Percentiles rank a stretch among this genome's conserved stretches.
Evolutionary conservation across 2,888 invertebrate genomes (phyloP).

Genomic region (Drosophila dives): DNA sequence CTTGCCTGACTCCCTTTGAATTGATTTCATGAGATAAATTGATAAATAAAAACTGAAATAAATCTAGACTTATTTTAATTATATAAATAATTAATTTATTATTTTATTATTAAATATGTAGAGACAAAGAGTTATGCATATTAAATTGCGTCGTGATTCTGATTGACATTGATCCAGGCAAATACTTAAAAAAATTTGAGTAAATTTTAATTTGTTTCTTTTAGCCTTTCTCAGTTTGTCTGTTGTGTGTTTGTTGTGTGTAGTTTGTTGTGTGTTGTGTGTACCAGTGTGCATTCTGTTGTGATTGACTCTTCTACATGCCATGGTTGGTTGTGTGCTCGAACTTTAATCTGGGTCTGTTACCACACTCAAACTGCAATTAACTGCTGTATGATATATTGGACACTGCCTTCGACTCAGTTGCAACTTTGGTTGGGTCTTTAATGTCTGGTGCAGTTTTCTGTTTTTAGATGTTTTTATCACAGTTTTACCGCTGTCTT

Average conservation of each 20-base stretch:
- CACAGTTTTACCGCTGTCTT: constrained; percentile 49
- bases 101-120: neutral
- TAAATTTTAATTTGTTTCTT: neutral
- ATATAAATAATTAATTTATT: neutral
- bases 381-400: constrained; percentile 56
- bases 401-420: constrained; percentile 25
- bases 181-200: neutral
- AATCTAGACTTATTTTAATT: no score
- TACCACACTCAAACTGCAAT: constrained; percentile 56
- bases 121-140: no score
- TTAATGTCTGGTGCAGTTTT: constrained; percentile 20
- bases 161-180: neutral
- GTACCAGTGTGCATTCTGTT: constrained; percentile 39
- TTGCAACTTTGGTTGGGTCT: neutral
- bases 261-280: neutral
- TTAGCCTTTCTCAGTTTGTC: neutral
- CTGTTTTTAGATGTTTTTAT: constrained; percentile 43
- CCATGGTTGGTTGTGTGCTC: constrained; percentile 19
- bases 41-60: neutral
- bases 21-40: neutral
- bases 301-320: constrained; percentile 33
- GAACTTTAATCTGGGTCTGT: constrained; percentile 29
- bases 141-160: neutral
- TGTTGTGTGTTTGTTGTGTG: neutral
- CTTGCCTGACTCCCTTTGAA: neutral